Conservation (phyloP, 2,888 invertebrate genomes). For the Catocala nupta region DNA sequence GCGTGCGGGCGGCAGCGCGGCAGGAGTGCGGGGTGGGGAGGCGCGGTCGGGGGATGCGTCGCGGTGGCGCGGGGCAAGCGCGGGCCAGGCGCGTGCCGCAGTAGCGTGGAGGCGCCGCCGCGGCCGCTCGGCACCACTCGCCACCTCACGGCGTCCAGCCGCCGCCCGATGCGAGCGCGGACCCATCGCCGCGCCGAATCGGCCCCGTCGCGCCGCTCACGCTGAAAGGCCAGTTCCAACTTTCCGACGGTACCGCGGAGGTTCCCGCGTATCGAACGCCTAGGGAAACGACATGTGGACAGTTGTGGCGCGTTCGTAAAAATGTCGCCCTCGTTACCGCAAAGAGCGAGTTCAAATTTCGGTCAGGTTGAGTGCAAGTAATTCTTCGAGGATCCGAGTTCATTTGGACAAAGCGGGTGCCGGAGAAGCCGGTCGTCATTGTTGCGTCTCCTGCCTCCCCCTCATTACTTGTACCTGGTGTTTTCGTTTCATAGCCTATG, state of each 20-base stretch:
- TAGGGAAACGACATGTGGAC: conserved; percentile 55
- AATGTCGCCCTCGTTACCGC: conserved; percentile 48
- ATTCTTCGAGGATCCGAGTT: conserved; percentile 49
- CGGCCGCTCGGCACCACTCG: conserved; percentile 75
- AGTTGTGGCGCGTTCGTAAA: conserved; percentile 46
- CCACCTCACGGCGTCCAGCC: conserved; percentile 61
- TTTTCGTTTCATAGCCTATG: conserved; percentile 33
- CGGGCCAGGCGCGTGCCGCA: conserved; percentile 82
- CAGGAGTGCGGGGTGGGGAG: conserved; percentile 64
- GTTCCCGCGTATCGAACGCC: conserved; percentile 70
- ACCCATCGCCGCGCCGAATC: conserved; percentile 63
- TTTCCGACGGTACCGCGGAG: conserved; percentile 60
- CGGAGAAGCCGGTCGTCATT: conserved; percentile 38
- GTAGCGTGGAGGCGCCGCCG: conserved; percentile 84
- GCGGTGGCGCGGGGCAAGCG: conserved; percentile 67
- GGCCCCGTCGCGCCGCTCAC: conserved; percentile 61
- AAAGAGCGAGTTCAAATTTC: conserved; percentile 53
- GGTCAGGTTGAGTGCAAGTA: conserved; percentile 53
- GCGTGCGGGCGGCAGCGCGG: conserved; percentile 78
- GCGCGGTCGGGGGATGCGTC: conserved; percentile 71
- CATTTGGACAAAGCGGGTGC: conserved; percentile 42
- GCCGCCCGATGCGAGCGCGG: conserved; percentile 68
- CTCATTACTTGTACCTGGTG: conserved; percentile 56
- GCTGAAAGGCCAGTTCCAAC: conserved; percentile 48
- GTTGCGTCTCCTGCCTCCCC: conserved; percentile 40